Conservation (phyloP, 2,797 vertebrate genomes). For the Danio albolineatus region DNA sequence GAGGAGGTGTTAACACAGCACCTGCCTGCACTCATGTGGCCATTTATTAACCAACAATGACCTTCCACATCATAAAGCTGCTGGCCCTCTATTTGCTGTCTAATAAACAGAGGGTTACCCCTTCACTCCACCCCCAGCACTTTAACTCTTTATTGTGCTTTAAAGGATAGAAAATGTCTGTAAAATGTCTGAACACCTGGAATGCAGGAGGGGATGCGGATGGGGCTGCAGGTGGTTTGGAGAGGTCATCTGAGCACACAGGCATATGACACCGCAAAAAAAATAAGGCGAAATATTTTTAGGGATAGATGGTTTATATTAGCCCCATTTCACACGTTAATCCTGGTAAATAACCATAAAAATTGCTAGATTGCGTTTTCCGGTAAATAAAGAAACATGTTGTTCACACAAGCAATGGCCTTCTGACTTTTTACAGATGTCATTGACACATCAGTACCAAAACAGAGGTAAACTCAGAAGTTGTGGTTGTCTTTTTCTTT, state of each 20-base stretch:
- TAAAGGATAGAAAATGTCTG: conserved; percentile 72
- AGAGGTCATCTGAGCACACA: conserved; percentile 24
- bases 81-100: conserved; percentile 82
- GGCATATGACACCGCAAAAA: neutral
- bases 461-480: too few relatives aligned
- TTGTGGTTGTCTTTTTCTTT: too few relatives aligned
- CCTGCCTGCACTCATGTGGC: conserved; percentile 84
- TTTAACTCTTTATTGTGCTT: conserved; percentile 78
- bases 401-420: too few relatives aligned
- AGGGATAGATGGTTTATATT: neutral
- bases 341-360: too few relatives aligned
- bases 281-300: neutral
- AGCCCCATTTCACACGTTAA: too few relatives aligned
- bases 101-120: conserved; percentile 79
- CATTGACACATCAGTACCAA: too few relatives aligned
- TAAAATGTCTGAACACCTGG: conserved; percentile 80
- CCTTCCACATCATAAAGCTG: conserved; percentile 86
- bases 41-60: conserved; percentile 89
- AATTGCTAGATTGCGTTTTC: too few relatives aligned
- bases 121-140: conserved; percentile 55
- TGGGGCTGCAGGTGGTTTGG: conserved; percentile 62
- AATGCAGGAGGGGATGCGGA: conserved; percentile 76
- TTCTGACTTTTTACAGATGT: too few relatives aligned
- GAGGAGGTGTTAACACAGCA: conserved; percentile 87
- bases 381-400: too few relatives aligned